Conservation (phyloP, 2,888 invertebrate species). For the Macaria notata region DNA sequence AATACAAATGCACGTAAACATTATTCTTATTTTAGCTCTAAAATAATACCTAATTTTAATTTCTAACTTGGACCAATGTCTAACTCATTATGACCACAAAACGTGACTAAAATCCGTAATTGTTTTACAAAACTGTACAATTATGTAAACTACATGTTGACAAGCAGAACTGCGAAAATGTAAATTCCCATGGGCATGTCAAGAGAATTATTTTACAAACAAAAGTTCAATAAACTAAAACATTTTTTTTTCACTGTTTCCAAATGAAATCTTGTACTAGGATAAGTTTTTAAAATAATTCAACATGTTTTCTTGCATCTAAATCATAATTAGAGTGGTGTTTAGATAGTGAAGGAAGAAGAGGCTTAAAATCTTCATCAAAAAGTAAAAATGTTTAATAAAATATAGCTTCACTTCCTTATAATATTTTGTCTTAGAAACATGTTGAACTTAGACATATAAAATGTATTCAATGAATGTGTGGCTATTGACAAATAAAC, state of each 20-base stretch:
- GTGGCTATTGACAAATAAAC: conserved; percentile 65
- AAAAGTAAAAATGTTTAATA: conserved; percentile 32
- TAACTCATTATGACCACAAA: conserved; percentile 22
- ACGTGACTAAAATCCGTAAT: conserved; percentile 15
- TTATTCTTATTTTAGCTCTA: conserved; percentile 31
- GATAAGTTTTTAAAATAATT: conserved; percentile 38
- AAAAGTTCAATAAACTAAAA: conserved; percentile 38
- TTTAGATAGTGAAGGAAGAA: conserved; percentile 33
- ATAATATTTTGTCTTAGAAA: conserved; percentile 41
- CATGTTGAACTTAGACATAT: conserved; percentile 59
- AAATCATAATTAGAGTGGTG: conserved; percentile 40
- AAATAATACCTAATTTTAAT: conserved; percentile 37
- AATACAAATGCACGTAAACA: conserved; percentile 35
- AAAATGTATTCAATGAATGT: conserved; percentile 63
- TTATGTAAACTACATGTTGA: conserved; percentile 8
- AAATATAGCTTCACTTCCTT: conserved; percentile 40
- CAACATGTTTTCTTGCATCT: conserved; percentile 62
- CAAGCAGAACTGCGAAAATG: conserved; percentile 23
- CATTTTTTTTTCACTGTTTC: conserved; percentile 34
- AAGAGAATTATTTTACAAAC: conserved; percentile 21
- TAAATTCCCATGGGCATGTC: conserved; percentile 41
- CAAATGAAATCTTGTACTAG: conserved; percentile 40
- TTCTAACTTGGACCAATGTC: conserved; percentile 48
- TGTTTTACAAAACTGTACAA: conserved; percentile 13
- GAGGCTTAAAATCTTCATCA: conserved; percentile 37